These are phyloP conservation scores for Molorchus minor DNA, from an alignment of 2,888 invertebrate species.

Conservation along the genomic window DNA sequence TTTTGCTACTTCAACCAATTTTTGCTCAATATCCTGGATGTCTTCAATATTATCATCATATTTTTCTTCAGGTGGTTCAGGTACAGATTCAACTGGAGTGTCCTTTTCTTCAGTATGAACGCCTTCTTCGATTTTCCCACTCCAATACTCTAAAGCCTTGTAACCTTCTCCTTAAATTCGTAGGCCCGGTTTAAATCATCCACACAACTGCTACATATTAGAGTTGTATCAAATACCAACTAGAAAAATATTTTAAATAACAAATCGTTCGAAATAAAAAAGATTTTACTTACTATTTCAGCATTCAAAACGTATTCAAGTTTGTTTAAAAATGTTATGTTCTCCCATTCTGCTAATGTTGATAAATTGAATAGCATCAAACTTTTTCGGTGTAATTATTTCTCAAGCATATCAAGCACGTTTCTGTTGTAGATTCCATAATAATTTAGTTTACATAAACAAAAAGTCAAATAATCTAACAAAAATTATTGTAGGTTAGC, in stretches of 20 bases:
- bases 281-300: conserved; percentile 16
- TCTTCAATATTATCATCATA: not conserved
- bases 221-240: conserved; percentile 33
- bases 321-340: conserved; percentile 15
- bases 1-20: not conserved
- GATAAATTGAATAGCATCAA: conserved; percentile 1
- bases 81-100: not conserved
- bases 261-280: not conserved
- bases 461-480: not conserved
- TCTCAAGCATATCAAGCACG: conserved; percentile 13
- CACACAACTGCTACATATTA: conserved; percentile 32
- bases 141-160: conserved; percentile 46
- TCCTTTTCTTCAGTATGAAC: not conserved
- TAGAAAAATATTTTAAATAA: conserved; percentile 21
- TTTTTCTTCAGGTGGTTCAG: not conserved
- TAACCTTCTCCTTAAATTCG: conserved; percentile 47
- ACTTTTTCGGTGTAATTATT: conserved; percentile 2
- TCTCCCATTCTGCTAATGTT: conserved; percentile 17
- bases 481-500: conserved; percentile 8
- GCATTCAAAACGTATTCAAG: conserved; percentile 9
- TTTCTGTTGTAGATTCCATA: conserved; percentile 4
- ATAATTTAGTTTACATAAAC: not conserved
- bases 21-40: not conserved
- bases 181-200: conserved; percentile 40
- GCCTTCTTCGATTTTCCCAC: conserved; percentile 4